Percentiles rank a stretch among this genome's conserved stretches.
Evolutionary conservation across 2,888 invertebrate species (phyloP).

Genomic region (Busseola fusca): DNA sequence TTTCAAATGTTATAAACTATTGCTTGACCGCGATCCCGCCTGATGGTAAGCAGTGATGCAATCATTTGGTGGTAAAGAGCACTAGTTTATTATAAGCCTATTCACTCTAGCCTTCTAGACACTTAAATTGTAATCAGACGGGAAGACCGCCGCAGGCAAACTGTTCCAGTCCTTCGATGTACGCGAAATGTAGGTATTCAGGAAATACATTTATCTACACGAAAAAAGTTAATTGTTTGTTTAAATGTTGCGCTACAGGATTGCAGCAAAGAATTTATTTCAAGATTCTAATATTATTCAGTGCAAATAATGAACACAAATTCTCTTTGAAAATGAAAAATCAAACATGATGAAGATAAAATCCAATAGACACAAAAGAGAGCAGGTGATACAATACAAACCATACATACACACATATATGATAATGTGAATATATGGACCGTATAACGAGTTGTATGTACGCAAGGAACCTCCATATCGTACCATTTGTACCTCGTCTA

Average conservation of each 20-base stretch:
- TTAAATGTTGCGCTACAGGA: neutral
- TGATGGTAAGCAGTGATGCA: too few relatives aligned
- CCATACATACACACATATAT: neutral
- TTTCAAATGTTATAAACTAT: too few relatives aligned
- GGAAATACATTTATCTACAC: neutral
- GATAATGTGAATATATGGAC: constrained; percentile 28
- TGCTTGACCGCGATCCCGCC: too few relatives aligned
- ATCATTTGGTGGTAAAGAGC: too few relatives aligned
- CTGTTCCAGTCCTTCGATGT: too few relatives aligned
- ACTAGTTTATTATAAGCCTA: too few relatives aligned
- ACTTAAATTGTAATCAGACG: too few relatives aligned
- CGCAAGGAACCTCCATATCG: constrained; percentile 10
- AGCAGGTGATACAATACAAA: constrained; percentile 14
- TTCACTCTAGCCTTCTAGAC: too few relatives aligned
- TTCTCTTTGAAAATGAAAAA: neutral
- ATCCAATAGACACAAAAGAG: constrained; percentile 16
- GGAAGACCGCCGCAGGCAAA: too few relatives aligned
- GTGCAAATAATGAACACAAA: neutral
- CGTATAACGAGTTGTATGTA: constrained; percentile 26
- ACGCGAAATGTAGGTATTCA: neutral
- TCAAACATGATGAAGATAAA: neutral
- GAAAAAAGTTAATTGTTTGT: neutral
- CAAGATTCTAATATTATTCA: neutral
- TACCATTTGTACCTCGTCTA: constrained; percentile 31
- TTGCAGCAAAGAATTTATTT: neutral